Percentiles rank a stretch among this genome's conserved stretches.
phyloP scores from a whole-genome alignment of 2,113 vertebrate species.

The Trogon surrucura region DNA sequence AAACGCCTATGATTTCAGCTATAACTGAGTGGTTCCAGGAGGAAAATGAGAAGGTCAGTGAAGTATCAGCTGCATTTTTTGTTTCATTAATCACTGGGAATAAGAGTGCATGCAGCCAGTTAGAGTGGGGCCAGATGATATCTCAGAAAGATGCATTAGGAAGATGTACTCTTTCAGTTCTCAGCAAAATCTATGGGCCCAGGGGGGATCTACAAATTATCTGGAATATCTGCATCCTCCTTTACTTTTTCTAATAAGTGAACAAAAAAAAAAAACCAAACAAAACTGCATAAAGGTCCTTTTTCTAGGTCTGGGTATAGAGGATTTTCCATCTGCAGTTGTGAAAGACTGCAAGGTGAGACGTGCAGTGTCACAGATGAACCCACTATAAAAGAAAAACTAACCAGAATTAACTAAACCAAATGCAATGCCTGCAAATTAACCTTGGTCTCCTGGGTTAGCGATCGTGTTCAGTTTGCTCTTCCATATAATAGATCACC shows the following conservation, averaged over 20 bases:
- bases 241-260: background rate
- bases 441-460: background rate
- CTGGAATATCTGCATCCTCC: background rate
- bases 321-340: background rate
- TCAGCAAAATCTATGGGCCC: background rate
- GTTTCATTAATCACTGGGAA: background rate
- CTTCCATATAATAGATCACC: background rate
- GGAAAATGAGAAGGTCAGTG: background rate
- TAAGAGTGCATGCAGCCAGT: background rate
- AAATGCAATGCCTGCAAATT: background rate
- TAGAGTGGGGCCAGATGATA: background rate
- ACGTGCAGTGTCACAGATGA: accelerated
- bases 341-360: background rate
- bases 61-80: background rate
- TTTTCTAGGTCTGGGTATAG: background rate
- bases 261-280: background rate
- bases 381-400: background rate
- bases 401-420: too few species aligned
- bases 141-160: background rate
- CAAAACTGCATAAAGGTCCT: background rate
- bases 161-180: background rate
- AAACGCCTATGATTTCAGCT: background rate
- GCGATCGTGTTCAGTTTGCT: background rate
- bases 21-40: background rate
- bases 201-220: background rate